Conservation (phyloP, 2,888 invertebrate species). For the Tetropium fuscum region DNA sequence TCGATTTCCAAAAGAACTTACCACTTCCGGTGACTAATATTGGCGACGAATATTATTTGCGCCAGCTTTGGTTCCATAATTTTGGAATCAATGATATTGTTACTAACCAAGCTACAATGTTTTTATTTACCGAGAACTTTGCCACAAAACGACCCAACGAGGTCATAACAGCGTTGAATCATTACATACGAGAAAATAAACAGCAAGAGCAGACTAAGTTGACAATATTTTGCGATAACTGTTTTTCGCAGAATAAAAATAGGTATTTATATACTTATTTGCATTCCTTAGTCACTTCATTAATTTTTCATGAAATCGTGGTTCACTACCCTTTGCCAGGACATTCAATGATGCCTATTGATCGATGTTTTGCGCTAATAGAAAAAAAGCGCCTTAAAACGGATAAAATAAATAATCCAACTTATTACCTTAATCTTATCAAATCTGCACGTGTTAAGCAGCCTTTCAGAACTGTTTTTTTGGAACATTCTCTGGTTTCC, state of each 20-base stretch:
- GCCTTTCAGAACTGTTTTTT: not conserved
- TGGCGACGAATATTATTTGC: conserved; percentile 21
- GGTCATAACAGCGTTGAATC: conserved; percentile 1
- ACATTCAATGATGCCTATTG: conserved; percentile 47
- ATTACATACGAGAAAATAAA: conserved; percentile 4
- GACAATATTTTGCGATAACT: conserved; percentile 2
- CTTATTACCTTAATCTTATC: conserved; percentile 12
- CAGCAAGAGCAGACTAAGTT: conserved; percentile 3
- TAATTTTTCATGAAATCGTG: conserved; percentile 32
- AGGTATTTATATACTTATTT: conserved; percentile 17
- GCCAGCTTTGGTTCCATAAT: conserved; percentile 20
- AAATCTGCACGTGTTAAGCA: not conserved
- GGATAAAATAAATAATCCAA: conserved; percentile 16
- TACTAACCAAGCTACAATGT: not conserved
- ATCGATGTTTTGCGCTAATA: conserved; percentile 44
- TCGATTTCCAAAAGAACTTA: conserved; percentile 20
- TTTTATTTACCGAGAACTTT: not conserved
- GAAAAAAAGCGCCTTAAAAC: conserved; percentile 8
- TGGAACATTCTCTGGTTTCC: not conserved
- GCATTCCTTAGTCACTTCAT: not conserved
- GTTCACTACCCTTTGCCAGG: conserved; percentile 42
- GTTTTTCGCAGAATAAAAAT: conserved; percentile 16
- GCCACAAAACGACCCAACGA: conserved; percentile 1
- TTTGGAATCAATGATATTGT: conserved; percentile 21
- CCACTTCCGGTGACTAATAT: conserved; percentile 22